These are phyloP conservation scores for Steromphala cineraria DNA, from an alignment of 2,888 invertebrate species.

Conservation along the genomic window DNA sequence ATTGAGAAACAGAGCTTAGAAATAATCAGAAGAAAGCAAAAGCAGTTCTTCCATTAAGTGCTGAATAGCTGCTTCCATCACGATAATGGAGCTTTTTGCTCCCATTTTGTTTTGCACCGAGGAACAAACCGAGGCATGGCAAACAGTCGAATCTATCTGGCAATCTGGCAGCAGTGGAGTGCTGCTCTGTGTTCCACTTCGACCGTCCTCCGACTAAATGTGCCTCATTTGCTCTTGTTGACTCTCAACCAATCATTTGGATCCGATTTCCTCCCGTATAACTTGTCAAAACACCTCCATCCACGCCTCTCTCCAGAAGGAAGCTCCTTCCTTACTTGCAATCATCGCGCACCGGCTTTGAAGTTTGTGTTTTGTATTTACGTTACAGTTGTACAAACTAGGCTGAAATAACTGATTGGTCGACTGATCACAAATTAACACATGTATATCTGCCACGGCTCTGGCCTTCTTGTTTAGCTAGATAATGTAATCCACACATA, in stretches of 20 bases:
- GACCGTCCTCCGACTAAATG: background rate
- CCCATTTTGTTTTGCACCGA: constrained; percentile 12
- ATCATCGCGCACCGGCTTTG: background rate
- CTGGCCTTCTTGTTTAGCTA: constrained; percentile 11
- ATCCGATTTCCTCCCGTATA: constrained; percentile 18
- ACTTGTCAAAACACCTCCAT: constrained; percentile 13
- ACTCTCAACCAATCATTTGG: constrained; percentile 11
- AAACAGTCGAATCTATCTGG: background rate
- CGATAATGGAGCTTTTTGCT: background rate
- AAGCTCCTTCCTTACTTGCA: background rate
- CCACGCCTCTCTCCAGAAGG: background rate
- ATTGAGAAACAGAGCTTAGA: too few relatives aligned
- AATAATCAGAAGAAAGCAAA: too few relatives aligned
- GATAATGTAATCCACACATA: constrained; percentile 13
- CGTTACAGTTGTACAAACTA: constrained; percentile 16
- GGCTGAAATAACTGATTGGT: constrained; percentile 11
- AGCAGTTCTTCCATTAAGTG: too few relatives aligned
- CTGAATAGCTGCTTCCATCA: background rate
- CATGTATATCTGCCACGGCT: background rate
- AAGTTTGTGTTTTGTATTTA: constrained; percentile 16
- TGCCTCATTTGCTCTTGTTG: constrained; percentile 8
- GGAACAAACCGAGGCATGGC: background rate
- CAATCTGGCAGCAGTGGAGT: background rate
- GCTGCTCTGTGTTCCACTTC: background rate
- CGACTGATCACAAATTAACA: constrained; percentile 9